phyloP scores from a whole-genome alignment of 1,140 invertebrate species.

The Coptotermes formosanus region DNA sequence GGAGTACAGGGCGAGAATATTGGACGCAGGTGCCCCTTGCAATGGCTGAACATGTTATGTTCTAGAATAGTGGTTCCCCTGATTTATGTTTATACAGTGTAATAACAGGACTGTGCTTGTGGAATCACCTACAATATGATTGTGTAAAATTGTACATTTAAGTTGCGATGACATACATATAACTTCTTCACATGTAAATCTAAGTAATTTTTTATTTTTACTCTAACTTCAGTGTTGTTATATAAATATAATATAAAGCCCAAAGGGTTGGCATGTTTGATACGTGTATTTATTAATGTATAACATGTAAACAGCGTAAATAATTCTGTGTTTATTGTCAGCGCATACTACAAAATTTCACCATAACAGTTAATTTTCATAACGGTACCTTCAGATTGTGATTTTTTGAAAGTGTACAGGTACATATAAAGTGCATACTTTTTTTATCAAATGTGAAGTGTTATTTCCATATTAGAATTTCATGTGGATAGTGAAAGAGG shows the following conservation, averaged over 20 bases:
- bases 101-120: background rate
- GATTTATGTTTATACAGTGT: background rate
- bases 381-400: background rate
- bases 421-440: background rate
- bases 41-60: background rate
- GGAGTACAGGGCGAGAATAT: constrained; percentile 33
- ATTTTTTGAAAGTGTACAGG: background rate
- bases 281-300: background rate
- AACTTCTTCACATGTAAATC: background rate
- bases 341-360: background rate
- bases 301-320: background rate
- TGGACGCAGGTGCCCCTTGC: background rate
- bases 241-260: background rate
- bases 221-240: background rate
- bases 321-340: background rate
- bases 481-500: background rate
- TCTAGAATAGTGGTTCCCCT: background rate
- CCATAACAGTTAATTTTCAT: background rate
- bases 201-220: background rate
- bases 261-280: background rate
- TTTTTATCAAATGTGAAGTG: background rate
- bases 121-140: background rate
- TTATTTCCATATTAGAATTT: background rate
- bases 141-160: constrained; percentile 8
- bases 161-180: background rate